Conservation (phyloP, 2,888 invertebrate genomes). For the Ochlodes sylvanus region DNA sequence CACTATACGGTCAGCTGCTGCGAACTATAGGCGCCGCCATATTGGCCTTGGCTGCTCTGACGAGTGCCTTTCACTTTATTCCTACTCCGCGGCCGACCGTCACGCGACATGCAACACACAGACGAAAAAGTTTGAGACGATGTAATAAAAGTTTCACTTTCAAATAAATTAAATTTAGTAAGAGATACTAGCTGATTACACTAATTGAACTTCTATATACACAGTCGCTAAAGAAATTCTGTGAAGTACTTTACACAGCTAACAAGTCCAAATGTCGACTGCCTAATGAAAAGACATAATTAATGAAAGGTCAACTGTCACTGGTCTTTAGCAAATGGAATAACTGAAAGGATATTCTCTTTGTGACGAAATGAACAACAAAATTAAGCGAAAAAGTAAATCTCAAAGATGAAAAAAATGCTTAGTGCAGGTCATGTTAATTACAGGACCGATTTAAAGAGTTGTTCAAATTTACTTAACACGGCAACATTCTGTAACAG, state of each 20-base stretch:
- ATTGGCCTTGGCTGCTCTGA: too few species aligned
- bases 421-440: too few species aligned
- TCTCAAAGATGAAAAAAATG: background rate
- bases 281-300: constrained; percentile 31
- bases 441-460: too few species aligned
- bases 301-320: constrained; percentile 13
- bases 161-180: background rate
- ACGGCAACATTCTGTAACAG: too few species aligned
- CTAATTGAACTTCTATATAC: background rate
- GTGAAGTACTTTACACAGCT: constrained; percentile 1
- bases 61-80: too few species aligned
- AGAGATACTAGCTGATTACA: background rate
- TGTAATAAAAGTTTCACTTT: too few species aligned
- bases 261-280: constrained; percentile 7
- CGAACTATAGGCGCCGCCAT: too few species aligned
- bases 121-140: too few species aligned
- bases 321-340: constrained; percentile 12
- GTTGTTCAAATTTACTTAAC: too few species aligned
- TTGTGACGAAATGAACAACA: background rate
- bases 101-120: too few species aligned
- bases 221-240: background rate
- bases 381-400: background rate
- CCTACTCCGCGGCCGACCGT: too few species aligned
- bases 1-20: too few species aligned
- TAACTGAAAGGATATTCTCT: constrained; percentile 10